A percentile compares a stretch with the other conserved stretches of the same genome.
Conservation (phyloP, 2,797 vertebrate species). For the Babyrousa celebensis region DNA sequence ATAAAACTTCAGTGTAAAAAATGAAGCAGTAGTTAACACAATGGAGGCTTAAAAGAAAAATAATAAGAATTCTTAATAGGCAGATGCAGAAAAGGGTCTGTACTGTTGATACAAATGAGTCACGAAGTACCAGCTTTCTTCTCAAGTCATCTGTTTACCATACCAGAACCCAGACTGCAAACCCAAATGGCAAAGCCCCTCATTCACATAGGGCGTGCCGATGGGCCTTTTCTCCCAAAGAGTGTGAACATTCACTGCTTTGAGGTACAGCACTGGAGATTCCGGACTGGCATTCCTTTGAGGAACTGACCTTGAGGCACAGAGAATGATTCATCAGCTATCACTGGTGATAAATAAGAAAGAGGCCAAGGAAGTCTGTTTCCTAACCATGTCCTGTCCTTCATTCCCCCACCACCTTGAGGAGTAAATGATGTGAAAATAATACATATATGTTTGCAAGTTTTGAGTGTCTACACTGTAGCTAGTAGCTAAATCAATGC, state of each 20-base stretch:
- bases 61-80: background rate
- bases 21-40: background rate
- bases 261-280: background rate
- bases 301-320: background rate
- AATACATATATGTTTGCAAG: background rate
- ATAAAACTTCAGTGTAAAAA: conserved; percentile 24
- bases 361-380: background rate
- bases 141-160: conserved; percentile 44
- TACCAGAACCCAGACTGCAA: background rate
- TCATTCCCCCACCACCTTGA: background rate
- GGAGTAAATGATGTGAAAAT: background rate
- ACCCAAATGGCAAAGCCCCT: conserved; percentile 54
- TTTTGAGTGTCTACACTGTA: background rate
- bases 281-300: background rate
- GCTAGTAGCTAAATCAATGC: background rate
- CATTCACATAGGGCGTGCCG: background rate
- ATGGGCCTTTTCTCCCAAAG: conserved; percentile 14
- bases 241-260: background rate
- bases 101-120: conserved; percentile 15
- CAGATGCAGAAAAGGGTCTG: conserved; percentile 26
- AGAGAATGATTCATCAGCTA: background rate
- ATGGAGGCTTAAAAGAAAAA: conserved; percentile 20
- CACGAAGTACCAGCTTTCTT: conserved; percentile 31
- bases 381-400: background rate
- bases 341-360: background rate